Evolutionary conservation across 2,797 vertebrate species (phyloP).

Genomic region (Erpetoichthys calabaricus): DNA sequence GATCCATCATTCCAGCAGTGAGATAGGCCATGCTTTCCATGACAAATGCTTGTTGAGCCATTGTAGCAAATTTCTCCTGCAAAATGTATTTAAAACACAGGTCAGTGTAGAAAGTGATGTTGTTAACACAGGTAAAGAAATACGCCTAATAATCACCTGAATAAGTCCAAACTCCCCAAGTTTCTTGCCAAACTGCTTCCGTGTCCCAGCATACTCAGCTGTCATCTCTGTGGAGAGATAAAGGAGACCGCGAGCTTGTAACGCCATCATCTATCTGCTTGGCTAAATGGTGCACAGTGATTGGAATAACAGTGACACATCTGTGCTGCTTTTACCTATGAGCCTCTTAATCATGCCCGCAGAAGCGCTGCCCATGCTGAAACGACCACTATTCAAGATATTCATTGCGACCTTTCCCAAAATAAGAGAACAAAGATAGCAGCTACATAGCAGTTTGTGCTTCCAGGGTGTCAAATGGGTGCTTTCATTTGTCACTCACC

Average conservation of each 20-base stretch:
- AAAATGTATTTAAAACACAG: not conserved
- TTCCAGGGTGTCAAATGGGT: not conserved
- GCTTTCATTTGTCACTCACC: conserved; percentile 39
- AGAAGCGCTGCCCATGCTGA: conserved; percentile 80
- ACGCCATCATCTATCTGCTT: not conserved
- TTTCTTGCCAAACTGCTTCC: conserved; percentile 79
- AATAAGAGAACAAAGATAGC: not conserved
- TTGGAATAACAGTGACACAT: too few relatives aligned
- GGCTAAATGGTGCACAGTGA: too few relatives aligned
- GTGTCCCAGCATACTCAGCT: conserved; percentile 71
- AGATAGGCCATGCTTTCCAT: conserved; percentile 99
- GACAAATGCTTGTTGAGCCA: conserved; percentile 75
- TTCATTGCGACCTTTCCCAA: conserved; percentile 75
- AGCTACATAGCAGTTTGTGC: not conserved
- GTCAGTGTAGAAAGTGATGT: not conserved
- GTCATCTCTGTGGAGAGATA: conserved; percentile 51
- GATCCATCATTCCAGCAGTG: conserved; percentile 89
- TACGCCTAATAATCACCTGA: conserved; percentile 51
- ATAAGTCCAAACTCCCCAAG: conserved; percentile 85
- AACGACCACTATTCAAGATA: conserved; percentile 83
- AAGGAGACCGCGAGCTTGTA: not conserved
- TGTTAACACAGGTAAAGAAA: not conserved
- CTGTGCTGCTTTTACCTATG: conserved; percentile 54
- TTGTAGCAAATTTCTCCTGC: conserved; percentile 83
- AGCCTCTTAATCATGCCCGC: conserved; percentile 85